Base-by-base conservation (phyloP, 2,797 vertebrate genomes). In the Chaunax sp. region DNA sequence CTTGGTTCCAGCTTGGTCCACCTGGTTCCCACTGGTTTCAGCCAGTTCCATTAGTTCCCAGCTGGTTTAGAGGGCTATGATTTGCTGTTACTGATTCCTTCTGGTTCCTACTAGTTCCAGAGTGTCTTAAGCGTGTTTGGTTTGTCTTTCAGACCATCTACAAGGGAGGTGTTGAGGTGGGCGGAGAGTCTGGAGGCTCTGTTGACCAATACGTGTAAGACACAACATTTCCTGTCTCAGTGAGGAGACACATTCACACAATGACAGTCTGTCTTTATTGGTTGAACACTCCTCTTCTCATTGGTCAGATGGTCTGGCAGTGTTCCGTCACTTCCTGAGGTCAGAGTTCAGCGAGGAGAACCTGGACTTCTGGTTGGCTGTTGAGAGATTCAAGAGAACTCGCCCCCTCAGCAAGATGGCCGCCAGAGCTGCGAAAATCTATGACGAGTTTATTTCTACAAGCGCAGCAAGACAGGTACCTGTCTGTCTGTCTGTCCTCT, bases 271-370 rank as follows among this genome's bases (percentile, higher is more conserved):
- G 2, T 47, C 10, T 19, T 11, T 8, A 30, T 23, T 53, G 23
- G 49, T 19, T 69, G 10, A 59, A 25, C 7, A 4, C 2, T 30
- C 33, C 52, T 77, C 12, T 37, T 71, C 3, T 15, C 5, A 45
- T 81, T 80, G 60, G 37, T 75, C 85, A 99, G 98, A 96, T 0
- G 98, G 98, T 1, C 80, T 97, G 22, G 94, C 94, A 0, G 95
- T 97, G 72, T 99, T 99, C 85, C 94, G 95, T 54, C 93, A 95
- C 76, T 99, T 99, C 81, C 92, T 99, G 70, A 95, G 93, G 72
- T 97, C 96, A 0, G 98, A 98, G 86, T 98, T 98, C 85, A 98
- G 96, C 0, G 97, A 99, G 75, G 97, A 99, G 90, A 99, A 99
- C 86, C 87, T 99, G 67, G 97, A 99, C 82, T 99, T 99, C 91